Conservation (phyloP, 2,113 vertebrate genomes). For the Elaphurus davidianus region DNA sequence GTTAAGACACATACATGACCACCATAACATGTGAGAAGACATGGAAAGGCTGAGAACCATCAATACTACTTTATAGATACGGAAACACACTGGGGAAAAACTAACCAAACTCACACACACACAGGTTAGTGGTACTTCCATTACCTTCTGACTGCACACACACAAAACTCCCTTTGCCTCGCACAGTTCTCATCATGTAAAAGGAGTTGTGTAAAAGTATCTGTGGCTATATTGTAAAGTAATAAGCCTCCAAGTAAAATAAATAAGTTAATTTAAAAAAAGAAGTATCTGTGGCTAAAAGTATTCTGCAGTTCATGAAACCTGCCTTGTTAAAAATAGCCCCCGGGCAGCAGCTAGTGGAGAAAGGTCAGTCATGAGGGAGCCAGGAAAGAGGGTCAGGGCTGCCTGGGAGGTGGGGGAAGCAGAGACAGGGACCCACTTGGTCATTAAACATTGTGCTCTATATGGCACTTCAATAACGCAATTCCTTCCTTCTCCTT, state of each 20-base stretch:
- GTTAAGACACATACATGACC: background rate
- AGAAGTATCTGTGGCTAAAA: background rate
- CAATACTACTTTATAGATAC: background rate
- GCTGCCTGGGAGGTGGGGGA: background rate
- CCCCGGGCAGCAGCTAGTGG: background rate
- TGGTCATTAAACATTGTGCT: background rate
- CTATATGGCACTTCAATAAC: background rate
- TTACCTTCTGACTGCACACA: background rate
- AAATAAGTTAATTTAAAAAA: background rate
- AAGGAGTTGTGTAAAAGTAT: background rate
- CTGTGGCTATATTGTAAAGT: background rate
- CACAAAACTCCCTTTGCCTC: background rate
- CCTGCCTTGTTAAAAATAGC: background rate
- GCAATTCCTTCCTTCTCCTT: background rate
- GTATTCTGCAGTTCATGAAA: background rate
- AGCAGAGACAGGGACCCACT: background rate
- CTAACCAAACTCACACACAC: background rate
- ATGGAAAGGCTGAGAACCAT: background rate
- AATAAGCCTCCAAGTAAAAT: background rate
- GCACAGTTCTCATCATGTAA: background rate
- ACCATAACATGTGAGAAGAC: background rate
- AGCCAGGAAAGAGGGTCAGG: background rate
- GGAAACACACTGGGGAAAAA: background rate
- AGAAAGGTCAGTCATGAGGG: background rate
- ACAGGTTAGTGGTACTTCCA: background rate